Conservation (phyloP, 1,140 invertebrate species). For the Bombus difficillimus region DNA sequence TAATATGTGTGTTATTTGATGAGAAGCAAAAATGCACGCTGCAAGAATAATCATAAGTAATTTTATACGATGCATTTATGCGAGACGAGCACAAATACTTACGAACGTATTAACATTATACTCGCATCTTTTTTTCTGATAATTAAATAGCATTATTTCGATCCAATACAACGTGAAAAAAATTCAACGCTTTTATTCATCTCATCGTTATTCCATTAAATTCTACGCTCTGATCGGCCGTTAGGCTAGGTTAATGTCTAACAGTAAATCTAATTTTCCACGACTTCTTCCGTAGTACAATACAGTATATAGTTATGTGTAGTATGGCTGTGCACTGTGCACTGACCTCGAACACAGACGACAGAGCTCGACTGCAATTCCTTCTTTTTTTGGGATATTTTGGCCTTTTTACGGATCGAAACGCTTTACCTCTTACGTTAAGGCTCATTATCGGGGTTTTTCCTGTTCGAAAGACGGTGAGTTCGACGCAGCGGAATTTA, state of each 20-base stretch:
- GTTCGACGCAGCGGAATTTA: constrained; percentile 5
- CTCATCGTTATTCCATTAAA: no score
- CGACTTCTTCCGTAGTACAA: no score
- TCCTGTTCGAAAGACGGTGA: background rate
- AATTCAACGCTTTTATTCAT: no score
- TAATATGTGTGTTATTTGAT: background rate
- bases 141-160: background rate
- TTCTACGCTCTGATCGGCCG: no score
- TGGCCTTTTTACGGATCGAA: background rate
- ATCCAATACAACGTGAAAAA: no score
- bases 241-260: no score
- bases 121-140: background rate
- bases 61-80: background rate
- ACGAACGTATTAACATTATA: background rate
- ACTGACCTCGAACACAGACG: no score
- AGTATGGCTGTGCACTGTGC: no score
- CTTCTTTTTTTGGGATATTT: background rate
- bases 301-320: no score
- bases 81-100: no score
- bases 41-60: background rate
- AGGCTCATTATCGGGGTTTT: constrained; percentile 11
- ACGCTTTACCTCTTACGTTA: background rate
- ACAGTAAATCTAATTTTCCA: no score
- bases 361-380: no score
- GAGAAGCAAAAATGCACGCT: background rate